Percentiles rank a stretch among this genome's conserved stretches.
Evolutionary conservation across 2,113 vertebrate genomes (phyloP).

Genomic region (Montifringilla adamsi): DNA sequence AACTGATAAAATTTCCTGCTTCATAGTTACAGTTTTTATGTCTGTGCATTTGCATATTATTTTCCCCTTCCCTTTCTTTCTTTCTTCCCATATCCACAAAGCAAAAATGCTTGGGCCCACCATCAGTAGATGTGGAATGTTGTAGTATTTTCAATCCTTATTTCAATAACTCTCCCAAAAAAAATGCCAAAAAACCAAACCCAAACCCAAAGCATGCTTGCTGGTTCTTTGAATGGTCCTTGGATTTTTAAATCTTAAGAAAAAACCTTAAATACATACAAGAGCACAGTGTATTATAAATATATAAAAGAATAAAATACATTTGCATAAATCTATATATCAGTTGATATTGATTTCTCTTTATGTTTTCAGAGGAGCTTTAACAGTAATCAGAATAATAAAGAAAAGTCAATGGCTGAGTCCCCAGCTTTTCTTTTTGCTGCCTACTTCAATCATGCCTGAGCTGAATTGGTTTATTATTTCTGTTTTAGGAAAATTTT

Average conservation of each 20-base stretch:
- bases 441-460: not conserved
- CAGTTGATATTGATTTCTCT: not conserved
- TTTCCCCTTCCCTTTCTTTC: not conserved
- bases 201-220: not conserved
- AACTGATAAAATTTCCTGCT: not conserved
- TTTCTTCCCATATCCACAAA: not conserved
- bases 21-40: not conserved
- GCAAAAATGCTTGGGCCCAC: not conserved
- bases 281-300: not conserved
- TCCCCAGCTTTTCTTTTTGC: not conserved
- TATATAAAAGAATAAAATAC: not conserved
- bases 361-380: not conserved
- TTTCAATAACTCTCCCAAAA: not conserved
- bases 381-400: not conserved
- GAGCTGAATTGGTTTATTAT: not conserved
- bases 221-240: not conserved
- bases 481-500: not conserved
- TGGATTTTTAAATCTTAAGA: not conserved
- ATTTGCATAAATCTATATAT: not conserved
- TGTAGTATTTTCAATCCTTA: not conserved
- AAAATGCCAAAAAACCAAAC: not conserved
- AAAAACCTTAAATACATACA: not conserved
- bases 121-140: not conserved
- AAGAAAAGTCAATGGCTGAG: not conserved
- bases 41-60: not conserved